Evolutionary conservation across 2,113 vertebrate species (phyloP), one percentile per base, ranked within the genome.

Genomic region (Limnothrissa miodon): DNA sequence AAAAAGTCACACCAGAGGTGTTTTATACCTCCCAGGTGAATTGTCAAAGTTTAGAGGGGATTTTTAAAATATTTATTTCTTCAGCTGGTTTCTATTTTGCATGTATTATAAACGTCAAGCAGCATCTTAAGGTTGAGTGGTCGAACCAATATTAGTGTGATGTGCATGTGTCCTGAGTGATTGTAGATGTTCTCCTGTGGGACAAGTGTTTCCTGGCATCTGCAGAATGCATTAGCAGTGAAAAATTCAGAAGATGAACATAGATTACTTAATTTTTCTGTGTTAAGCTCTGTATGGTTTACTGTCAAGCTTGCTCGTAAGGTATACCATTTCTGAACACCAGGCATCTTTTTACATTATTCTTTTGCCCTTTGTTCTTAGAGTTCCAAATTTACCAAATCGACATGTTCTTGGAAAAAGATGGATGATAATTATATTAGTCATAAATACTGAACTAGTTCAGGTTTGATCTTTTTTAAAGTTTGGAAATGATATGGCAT

Each of bases 191-290:
- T 29, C 82, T 92, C 62, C 92, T 90, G 89, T 84, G 90, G 86
- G 87, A 93, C 89, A 89, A 89, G 85, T 83, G 83, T 83, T 85
- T 51, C 78, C 89, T 93, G 87, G 88, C 89, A 92, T 80, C 89
- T 81, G 48, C 90, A 87, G 90, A 93, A 90, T 74, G 83, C 39
- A 82, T 90, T 85, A 90, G 51, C 85, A 81, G 89, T 93, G 78
- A 84, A 90, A 89, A 90, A 92, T 91, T 92, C 90, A 93, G 92
- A 91, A 90, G 91, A 90, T 89, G 87, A 93, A 90, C 87, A 94
- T 93, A 93, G 91, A 95, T 92, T 92, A 92, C 66, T 74, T 29
- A 74, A 91, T 95, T 94, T 87, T 90, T 90, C 94, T 94, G 94
- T 88, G 93, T 89, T 93, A 93, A 93, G 21, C 90, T 90, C 29